Conservation (phyloP, 2,888 invertebrate genomes). For the Limnephilus lunatus region DNA sequence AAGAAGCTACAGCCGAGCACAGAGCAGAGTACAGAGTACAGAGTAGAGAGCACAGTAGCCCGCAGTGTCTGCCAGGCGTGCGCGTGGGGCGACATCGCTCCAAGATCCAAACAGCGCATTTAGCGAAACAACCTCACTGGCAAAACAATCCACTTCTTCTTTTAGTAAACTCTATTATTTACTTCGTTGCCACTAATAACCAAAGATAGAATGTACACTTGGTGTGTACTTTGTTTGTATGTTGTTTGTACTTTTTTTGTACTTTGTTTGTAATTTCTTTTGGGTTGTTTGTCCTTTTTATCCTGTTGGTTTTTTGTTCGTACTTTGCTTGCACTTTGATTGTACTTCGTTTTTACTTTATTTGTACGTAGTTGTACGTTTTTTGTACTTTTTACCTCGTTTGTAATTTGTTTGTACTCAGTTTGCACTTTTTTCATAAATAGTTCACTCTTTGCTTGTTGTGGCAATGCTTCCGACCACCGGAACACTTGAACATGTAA, state of each 20-base stretch:
- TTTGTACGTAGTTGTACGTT: too few species aligned
- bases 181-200: too few species aligned
- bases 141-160: not conserved
- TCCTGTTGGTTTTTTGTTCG: not conserved
- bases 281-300: not conserved
- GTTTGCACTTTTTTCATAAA: too few species aligned
- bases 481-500: too few species aligned
- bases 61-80: constrained; percentile 25
- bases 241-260: not conserved
- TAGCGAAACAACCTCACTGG: not conserved
- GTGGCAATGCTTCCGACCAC: too few species aligned
- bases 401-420: too few species aligned
- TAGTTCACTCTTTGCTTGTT: too few species aligned
- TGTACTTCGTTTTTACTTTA: not conserved
- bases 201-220: too few species aligned
- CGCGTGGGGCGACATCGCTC: constrained; percentile 16
- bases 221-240: too few species aligned
- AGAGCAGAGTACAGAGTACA: too few species aligned
- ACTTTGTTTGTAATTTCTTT: not conserved
- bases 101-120: not conserved
- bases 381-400: too few species aligned
- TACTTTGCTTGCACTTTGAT: not conserved
- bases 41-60: constrained; percentile 17
- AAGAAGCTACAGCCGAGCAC: constrained; percentile 53
- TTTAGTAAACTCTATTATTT: not conserved